phyloP scores from a whole-genome alignment of 2,888 invertebrate species.

The Protodeltote pygarga region DNA sequence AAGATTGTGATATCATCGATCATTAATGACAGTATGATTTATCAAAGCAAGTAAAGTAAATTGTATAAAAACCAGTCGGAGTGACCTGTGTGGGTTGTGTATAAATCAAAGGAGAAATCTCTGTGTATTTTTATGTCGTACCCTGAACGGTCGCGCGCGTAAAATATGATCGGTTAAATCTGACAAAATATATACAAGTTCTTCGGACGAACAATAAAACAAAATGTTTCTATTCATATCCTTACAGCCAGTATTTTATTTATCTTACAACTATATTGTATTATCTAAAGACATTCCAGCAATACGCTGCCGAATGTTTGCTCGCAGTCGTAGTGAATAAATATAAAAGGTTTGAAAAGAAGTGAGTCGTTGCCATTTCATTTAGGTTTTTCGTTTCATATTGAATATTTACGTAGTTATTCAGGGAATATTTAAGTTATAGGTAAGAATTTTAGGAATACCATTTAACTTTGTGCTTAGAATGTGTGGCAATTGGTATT shows the following conservation, averaged over 20 bases:
- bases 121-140: slow-evolving; percentile 65
- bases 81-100: slow-evolving; percentile 60
- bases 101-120: slow-evolving; percentile 64
- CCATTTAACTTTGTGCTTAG: too few species aligned
- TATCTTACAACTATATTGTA: slow-evolving; percentile 9
- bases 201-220: slow-evolving; percentile 58
- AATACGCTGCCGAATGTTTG: slow-evolving; percentile 6
- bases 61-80: slow-evolving; percentile 57
- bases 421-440: too few species aligned
- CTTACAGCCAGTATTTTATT: too few species aligned
- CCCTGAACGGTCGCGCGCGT: slow-evolving; percentile 56
- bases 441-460: too few species aligned
- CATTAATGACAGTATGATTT: slow-evolving; percentile 43
- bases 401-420: neutral
- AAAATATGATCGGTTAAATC: slow-evolving; percentile 70
- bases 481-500: too few species aligned
- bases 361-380: neutral
- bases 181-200: slow-evolving; percentile 62
- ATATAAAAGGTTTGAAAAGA: slow-evolving; percentile 1
- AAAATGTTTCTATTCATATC: slow-evolving; percentile 51
- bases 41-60: slow-evolving; percentile 55
- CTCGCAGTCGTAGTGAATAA: slow-evolving; percentile 1
- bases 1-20: slow-evolving; percentile 3
- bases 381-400: neutral
- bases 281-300: slow-evolving; percentile 33